phyloP scores from a whole-genome alignment of 2,113 vertebrate species.

The Falco punctatus region DNA sequence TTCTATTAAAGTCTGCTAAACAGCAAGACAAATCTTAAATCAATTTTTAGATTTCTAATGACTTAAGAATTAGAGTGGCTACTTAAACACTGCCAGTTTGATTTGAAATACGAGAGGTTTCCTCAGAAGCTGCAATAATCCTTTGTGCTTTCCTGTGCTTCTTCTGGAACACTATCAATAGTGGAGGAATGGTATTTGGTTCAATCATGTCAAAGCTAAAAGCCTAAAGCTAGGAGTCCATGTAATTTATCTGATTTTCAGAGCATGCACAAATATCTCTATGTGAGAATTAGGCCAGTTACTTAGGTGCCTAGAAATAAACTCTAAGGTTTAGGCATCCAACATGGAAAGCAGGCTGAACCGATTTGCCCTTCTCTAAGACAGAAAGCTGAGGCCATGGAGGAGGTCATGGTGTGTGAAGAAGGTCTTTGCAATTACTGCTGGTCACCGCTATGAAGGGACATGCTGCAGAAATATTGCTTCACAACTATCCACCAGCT shows the following conservation, averaged over 20 bases:
- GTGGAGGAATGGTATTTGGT: not conserved
- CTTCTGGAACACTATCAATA: not conserved
- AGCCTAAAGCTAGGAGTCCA: not conserved
- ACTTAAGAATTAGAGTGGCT: slow-evolving; percentile 40
- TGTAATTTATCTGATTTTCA: not conserved
- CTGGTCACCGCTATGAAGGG: not conserved
- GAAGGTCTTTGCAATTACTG: not conserved
- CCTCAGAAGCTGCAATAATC: slow-evolving; percentile 9
- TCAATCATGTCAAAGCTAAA: not conserved
- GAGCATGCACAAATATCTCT: not conserved
- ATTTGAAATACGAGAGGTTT: slow-evolving; percentile 27
- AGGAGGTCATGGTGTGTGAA: not conserved
- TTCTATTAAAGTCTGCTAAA: not conserved
- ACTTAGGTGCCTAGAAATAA: not conserved
- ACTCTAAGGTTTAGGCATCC: not conserved
- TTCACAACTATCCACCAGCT: not conserved
- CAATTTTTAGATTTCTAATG: slow-evolving; percentile 52
- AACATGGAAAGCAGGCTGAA: not conserved
- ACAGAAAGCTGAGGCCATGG: not conserved
- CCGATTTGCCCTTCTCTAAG: not conserved
- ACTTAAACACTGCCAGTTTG: slow-evolving; percentile 35
- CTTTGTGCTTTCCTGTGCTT: not conserved
- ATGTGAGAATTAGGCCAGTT: not conserved
- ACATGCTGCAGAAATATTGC: not conserved
- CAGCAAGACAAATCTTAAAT: slow-evolving; percentile 15